Base-by-base conservation (phyloP, 2,113 vertebrate species). In the Anhinga anhinga region DNA sequence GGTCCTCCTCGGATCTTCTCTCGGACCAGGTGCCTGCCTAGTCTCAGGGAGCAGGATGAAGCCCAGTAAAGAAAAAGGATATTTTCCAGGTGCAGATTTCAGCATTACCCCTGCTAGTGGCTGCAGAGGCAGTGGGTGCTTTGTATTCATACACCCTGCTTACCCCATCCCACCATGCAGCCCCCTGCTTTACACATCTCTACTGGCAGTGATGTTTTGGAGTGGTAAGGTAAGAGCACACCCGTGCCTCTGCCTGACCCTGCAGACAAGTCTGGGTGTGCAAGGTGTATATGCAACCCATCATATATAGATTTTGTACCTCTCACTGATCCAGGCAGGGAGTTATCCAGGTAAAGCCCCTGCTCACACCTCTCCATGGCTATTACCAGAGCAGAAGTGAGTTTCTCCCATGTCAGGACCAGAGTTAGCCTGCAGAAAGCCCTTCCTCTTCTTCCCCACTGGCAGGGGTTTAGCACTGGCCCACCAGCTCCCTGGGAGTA, bases 201-300 rank as follows among this genome's bases (percentile, higher is more conserved):
- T 56, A 26, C 55, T 61, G 47, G 49, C 19, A 11, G 36, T 0
- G 0, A 3, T 58, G 13, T 23, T 81, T 62, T 1, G 4, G 73
- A 38, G 5, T 45, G 45, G 18, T 11, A 18, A 91, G 22, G 34
- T 59, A 66, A 27, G 40, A 70, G 42, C 74, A 19, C 65, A 55
- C 19, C 50, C 16, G 0, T 49, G 34, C 47, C 45, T 3, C 0
- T 3, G 29, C 47, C 81, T 74, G 52, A 30, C 12, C 38, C 69
- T 78, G 36, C 63, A 49, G 67, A 29, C 55, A 11, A 17, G 3
- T 6, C 25, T 72, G 89, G 32, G 29, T 22, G 56, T 50, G 38
- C 67, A 53, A 92, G 55, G 40, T 78, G 52, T 30, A 4, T 17
- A 3, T 32, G 36, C 29, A 12, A 71, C 47, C 55, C 32, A n/a